These are phyloP conservation scores for Clytia hemisphaerica DNA, from an alignment of 30 jellyfish, hydroid and myxozoan species.

Conservation along the genomic window DNA sequence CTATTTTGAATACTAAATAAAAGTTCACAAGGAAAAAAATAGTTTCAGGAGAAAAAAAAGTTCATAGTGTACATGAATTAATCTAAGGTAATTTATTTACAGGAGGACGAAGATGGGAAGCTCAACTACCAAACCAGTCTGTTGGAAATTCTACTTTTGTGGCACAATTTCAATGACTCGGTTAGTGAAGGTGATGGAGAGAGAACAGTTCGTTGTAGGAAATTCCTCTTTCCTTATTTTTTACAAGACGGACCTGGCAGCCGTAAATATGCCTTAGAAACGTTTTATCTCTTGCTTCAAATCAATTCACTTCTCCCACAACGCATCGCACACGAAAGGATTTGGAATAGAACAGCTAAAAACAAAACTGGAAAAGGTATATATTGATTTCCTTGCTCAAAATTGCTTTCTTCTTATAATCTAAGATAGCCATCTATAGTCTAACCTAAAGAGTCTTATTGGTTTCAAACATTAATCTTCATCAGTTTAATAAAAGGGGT, in stretches of 20 bases:
- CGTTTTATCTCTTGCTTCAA: constrained; percentile 1
- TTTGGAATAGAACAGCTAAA: constrained; percentile 8
- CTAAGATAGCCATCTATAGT: too few species aligned
- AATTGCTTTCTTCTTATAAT: too few species aligned
- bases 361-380: neutral
- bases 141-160: neutral
- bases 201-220: constrained; percentile 9
- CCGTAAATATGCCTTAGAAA: constrained; percentile 16
- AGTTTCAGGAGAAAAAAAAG: too few species aligned
- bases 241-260: constrained; percentile 9
- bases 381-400: too few species aligned
- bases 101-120: constrained; percentile 6
- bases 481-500: too few species aligned
- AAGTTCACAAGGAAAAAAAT: too few species aligned
- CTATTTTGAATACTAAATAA: too few species aligned
- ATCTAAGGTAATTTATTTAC: too few species aligned
- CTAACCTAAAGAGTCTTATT: too few species aligned
- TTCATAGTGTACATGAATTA: too few species aligned
- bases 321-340: neutral
- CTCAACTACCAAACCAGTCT: neutral
- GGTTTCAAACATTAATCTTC: too few species aligned
- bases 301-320: neutral
- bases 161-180: neutral
- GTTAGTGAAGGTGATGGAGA: constrained; percentile 26
- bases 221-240: constrained; percentile 5